Conservation (phyloP, 2,888 invertebrate species). For the Desoria tigrina region DNA sequence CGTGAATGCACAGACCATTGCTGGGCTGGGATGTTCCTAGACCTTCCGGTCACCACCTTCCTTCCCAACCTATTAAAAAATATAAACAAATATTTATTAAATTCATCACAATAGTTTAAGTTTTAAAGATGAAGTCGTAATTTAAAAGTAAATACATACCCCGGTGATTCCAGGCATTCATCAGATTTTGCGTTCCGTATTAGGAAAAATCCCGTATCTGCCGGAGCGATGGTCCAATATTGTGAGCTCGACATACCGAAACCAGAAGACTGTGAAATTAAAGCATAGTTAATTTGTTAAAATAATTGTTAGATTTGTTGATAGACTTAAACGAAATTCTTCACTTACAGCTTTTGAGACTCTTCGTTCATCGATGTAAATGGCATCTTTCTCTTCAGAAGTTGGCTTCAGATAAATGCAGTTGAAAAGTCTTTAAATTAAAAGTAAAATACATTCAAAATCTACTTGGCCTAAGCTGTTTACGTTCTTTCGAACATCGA, state of each 20-base stretch:
- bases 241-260: constrained; percentile 26
- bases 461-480: too few species aligned
- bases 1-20: too few species aligned
- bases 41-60: constrained; percentile 8
- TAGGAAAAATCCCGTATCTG: constrained; percentile 24
- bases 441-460: too few species aligned
- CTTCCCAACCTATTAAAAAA: constrained; percentile 24
- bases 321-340: too few species aligned
- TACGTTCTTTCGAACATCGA: too few species aligned
- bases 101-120: too few species aligned
- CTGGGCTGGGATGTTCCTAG: constrained; percentile 19
- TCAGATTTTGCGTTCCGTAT: constrained; percentile 26
- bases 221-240: constrained; percentile 30
- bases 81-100: too few species aligned
- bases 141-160: too few species aligned
- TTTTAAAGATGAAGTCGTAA: too few species aligned
- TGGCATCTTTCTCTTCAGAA: constrained; percentile 24
- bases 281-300: too few species aligned
- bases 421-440: constrained; percentile 30
- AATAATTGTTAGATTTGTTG: too few species aligned
- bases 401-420: constrained; percentile 28
- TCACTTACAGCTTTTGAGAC: constrained; percentile 23
- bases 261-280: not conserved
- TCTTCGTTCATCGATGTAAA: not conserved
- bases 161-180: constrained; percentile 24